A percentile compares a stretch with the other conserved stretches of the same genome.
phyloP scores from a whole-genome alignment of 2,888 invertebrate species.

The Arge pagana region DNA sequence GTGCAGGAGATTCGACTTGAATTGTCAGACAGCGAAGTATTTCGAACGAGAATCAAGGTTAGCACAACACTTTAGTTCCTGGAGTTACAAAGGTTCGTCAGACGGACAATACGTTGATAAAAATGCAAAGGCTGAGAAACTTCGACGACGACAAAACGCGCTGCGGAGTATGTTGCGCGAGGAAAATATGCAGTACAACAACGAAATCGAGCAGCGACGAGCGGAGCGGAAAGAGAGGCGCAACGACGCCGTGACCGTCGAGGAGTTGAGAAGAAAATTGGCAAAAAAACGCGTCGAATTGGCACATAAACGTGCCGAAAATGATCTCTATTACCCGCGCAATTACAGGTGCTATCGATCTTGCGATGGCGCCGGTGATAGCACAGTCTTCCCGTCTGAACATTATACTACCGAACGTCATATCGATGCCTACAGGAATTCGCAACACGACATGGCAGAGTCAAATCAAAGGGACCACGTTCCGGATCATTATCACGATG shows the following conservation, averaged over 20 bases:
- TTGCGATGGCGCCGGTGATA: slow-evolving; percentile 9
- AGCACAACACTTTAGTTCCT: slow-evolving; percentile 46
- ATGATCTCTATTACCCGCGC: slow-evolving; percentile 43
- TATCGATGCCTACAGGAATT: slow-evolving; percentile 19
- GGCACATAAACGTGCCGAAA: slow-evolving; percentile 43
- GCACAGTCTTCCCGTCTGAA: neutral
- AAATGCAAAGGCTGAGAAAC: slow-evolving; percentile 32
- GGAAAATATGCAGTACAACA: slow-evolving; percentile 40
- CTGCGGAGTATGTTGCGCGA: slow-evolving; percentile 40
- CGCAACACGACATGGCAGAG: slow-evolving; percentile 11
- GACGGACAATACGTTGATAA: slow-evolving; percentile 29
- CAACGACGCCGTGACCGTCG: slow-evolving; percentile 32
- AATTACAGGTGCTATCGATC: slow-evolving; percentile 13
- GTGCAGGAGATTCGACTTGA: slow-evolving; percentile 40
- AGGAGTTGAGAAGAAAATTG: slow-evolving; percentile 39
- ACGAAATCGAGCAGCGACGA: slow-evolving; percentile 33
- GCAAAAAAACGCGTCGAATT: slow-evolving; percentile 43
- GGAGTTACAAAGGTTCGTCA: slow-evolving; percentile 39
- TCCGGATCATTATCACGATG: slow-evolving; percentile 11
- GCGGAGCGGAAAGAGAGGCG: slow-evolving; percentile 25
- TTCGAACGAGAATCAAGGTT: slow-evolving; percentile 46
- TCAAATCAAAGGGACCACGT: slow-evolving; percentile 15
- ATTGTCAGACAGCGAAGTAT: slow-evolving; percentile 46
- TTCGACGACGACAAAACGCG: slow-evolving; percentile 38
- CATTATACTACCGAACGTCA: slow-evolving; percentile 16